These are phyloP conservation scores for Neopipo cinnamomea DNA, from an alignment of 2,113 vertebrate species.

Conservation along the genomic window DNA sequence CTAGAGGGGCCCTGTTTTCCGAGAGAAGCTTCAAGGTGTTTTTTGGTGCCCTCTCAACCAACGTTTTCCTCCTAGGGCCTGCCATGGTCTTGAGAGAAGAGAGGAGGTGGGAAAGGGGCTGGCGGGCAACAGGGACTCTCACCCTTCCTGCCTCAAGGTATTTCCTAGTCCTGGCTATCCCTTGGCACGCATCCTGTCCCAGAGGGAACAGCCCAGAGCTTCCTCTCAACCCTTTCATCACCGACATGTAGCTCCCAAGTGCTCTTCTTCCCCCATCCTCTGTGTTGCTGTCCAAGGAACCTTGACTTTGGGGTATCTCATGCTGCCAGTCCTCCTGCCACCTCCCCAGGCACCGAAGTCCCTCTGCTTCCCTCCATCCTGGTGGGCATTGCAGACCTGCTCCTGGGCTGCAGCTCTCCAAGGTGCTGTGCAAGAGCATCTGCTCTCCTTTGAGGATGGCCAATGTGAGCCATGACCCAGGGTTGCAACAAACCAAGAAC, in stretches of 20 bases:
- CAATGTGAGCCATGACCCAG: accelerated
- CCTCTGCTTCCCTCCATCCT: not conserved
- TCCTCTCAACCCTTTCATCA: not conserved
- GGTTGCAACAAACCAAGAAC: not conserved
- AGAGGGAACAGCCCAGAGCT: not conserved
- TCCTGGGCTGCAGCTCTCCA: not conserved
- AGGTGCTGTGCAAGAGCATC: not conserved
- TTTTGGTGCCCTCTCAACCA: not conserved
- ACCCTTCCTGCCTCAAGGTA: not conserved
- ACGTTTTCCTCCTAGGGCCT: not conserved
- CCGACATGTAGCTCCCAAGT: accelerated
- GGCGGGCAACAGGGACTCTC: accelerated
- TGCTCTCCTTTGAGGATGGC: not conserved
- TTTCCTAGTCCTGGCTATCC: not conserved
- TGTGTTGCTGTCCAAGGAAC: not conserved
- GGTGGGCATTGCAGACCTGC: not conserved
- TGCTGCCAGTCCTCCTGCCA: not conserved
- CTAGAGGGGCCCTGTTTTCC: not conserved
- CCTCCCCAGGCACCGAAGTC: not conserved
- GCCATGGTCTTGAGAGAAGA: not conserved
- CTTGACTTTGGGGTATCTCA: not conserved
- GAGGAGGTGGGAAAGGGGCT: not conserved
- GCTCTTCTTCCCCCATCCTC: accelerated
- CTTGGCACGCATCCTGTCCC: not conserved
- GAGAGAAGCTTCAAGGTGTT: not conserved